Evolutionary conservation across 2,888 invertebrate genomes (phyloP), one percentile per base, ranked within the genome.

Genomic region (Griposia aprilina): DNA sequence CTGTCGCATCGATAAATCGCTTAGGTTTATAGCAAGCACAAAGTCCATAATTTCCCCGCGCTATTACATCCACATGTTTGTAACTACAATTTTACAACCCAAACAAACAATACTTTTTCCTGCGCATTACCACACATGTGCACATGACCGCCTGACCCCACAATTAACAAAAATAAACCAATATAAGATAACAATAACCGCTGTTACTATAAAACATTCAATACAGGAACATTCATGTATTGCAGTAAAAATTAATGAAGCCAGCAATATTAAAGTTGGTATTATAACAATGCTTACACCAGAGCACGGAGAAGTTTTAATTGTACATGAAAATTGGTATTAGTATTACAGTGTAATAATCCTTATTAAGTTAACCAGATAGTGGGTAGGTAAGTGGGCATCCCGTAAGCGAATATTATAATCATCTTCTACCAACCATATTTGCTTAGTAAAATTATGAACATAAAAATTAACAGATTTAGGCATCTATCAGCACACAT

Each of bases 241-340:
- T 73, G 78, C 65, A 73, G 48, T 85, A 75, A 85, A 85, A 73
- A 30, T 50, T 77, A 75, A 78, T 82, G 85, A 72, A 74, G 57
- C 57, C 57, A 63, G 30, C 48, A 17, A 36, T 52, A 55, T 45
- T 30, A 74, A 85, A 81, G 71, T 66, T 59, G 2, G 26, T 59
- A 80, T 70, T 55, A 41, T 52, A 55, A 20, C 52, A 52, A 36
- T 23, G 52, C 30, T 23, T 50, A 50, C n/a, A 59, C 15, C 63
- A 74, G 67, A 63, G 63, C 26, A 63, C 45, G 45, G 48, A 17
- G 8, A 59, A 63, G 36, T 77, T 76, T 67, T 71, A 67, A 83
- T 71, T 74, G 50, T 60, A 10, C 23, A 52, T 59, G 30, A 48
- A 59, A 59, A 72, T 82, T 72, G 68, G 15, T 68, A 52, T 63